Evolutionary conservation across 2,113 vertebrate species (phyloP).

Genomic region (Labrus mixtus): DNA sequence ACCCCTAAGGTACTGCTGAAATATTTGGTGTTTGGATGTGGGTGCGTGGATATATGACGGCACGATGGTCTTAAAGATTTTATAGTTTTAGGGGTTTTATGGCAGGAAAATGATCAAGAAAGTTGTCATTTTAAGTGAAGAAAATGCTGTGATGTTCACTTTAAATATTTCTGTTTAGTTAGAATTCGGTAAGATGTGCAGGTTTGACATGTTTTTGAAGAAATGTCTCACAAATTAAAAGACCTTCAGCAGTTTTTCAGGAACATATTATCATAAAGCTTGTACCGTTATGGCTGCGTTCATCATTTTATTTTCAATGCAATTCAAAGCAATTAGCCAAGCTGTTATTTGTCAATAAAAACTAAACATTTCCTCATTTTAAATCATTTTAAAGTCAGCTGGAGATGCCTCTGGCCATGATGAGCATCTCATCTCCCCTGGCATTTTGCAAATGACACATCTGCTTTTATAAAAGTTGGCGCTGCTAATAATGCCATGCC

Average conservation of each 20-base stretch:
- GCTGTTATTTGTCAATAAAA: conserved; percentile 22
- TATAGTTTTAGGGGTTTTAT: no score
- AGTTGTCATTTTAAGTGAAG: conserved; percentile 9
- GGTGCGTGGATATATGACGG: neutral
- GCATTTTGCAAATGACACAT: conserved; percentile 57
- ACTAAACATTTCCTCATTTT: conserved; percentile 29
- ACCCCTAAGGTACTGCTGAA: neutral
- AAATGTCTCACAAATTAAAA: neutral
- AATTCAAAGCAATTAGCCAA: conserved; percentile 24
- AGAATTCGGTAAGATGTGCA: neutral
- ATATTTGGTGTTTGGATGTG: neutral
- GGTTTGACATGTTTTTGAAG: neutral
- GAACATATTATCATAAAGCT: neutral
- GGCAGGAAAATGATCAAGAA: neutral
- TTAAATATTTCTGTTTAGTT: no score
- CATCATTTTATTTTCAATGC: conserved; percentile 14
- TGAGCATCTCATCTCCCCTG: conserved; percentile 33
- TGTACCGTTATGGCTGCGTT: neutral
- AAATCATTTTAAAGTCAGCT: conserved; percentile 31
- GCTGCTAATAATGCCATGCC: conserved; percentile 34
- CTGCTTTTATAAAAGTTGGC: conserved; percentile 27
- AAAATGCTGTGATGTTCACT: neutral
- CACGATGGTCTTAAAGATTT: no score
- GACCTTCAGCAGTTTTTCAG: conserved; percentile 1
- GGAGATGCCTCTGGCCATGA: conserved; percentile 29